Evolutionary conservation across 2,797 vertebrate species (phyloP).

Genomic region (Pseudotriccus pelzelni): DNA sequence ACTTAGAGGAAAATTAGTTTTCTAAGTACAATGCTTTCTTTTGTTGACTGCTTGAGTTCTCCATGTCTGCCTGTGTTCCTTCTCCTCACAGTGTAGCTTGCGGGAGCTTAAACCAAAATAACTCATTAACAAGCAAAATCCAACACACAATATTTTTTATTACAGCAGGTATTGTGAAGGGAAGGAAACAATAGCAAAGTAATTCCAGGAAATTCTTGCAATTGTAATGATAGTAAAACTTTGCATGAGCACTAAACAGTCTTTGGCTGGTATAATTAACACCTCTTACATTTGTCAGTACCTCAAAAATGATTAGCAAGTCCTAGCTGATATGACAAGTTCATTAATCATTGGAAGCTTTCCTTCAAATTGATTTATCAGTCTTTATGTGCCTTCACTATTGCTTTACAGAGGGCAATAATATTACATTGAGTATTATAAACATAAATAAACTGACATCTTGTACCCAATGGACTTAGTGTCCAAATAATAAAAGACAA

Average conservation of each 20-base stretch:
- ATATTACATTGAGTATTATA: not conserved
- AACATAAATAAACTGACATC: not conserved
- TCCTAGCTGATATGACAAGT: conserved; percentile 60
- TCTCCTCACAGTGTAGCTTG: not conserved
- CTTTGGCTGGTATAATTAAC: conserved; percentile 55
- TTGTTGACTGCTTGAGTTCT: conserved; percentile 41
- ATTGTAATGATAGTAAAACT: conserved; percentile 42
- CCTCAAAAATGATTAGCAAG: conserved; percentile 69
- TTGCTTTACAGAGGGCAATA: not conserved
- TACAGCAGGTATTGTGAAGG: not conserved
- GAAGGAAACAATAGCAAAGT: conserved; percentile 38
- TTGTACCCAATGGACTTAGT: not conserved
- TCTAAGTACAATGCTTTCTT: conserved; percentile 70
- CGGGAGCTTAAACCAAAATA: conserved; percentile 41
- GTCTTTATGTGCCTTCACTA: not conserved
- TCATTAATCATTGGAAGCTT: conserved; percentile 71
- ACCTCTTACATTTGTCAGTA: conserved; percentile 63
- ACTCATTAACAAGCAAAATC: conserved; percentile 55
- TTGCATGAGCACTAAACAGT: conserved; percentile 6
- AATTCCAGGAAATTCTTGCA: conserved; percentile 7
- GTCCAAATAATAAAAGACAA: not conserved
- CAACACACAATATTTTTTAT: conserved; percentile 6
- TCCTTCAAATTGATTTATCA: conserved; percentile 69
- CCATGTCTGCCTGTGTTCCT: not conserved
- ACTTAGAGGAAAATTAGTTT: conserved; percentile 76